Evolutionary conservation across 2,113 vertebrate species (phyloP).

Genomic region (Anthoscopus minutus): DNA sequence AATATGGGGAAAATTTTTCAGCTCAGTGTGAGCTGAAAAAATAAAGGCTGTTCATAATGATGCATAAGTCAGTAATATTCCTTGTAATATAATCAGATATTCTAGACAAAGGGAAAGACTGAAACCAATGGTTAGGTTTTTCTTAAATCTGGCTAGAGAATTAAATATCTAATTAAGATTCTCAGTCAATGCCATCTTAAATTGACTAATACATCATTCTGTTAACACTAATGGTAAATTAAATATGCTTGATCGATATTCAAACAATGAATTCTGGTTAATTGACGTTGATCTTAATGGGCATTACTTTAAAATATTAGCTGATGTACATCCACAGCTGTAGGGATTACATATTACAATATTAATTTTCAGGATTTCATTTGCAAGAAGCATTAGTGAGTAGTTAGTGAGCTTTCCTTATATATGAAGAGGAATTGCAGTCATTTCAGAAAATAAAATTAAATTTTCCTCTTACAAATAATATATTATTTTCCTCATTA

Average conservation of each 20-base stretch:
- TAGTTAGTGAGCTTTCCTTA: background rate
- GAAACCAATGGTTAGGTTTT: slow-evolving; percentile 2
- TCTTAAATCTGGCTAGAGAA: slow-evolving; percentile 30
- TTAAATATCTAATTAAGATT: slow-evolving; percentile 66
- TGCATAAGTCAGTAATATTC: background rate
- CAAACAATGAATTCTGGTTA: slow-evolving; percentile 41
- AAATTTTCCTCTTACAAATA: background rate
- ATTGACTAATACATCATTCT: slow-evolving; percentile 61
- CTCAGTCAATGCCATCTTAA: slow-evolving; percentile 51
- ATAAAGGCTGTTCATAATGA: background rate
- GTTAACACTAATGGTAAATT: slow-evolving; percentile 60
- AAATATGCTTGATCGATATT: slow-evolving; percentile 60
- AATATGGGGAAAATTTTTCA: background rate
- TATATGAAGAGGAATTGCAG: slow-evolving; percentile 11
- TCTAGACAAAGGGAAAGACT: background rate
- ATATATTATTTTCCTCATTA: slow-evolving; percentile 1
- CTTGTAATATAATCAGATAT: background rate
- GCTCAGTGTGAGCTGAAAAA: background rate
- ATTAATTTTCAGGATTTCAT: slow-evolving; percentile 35
- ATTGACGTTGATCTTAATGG: slow-evolving; percentile 50
- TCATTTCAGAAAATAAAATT: background rate
- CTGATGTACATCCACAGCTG: background rate
- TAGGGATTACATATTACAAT: background rate
- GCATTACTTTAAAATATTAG: slow-evolving; percentile 57
- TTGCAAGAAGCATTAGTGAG: background rate